Percentiles rank a stretch among this genome's conserved stretches.
Conservation (phyloP, 2,888 invertebrate species). For the Prenolepis imparis region DNA sequence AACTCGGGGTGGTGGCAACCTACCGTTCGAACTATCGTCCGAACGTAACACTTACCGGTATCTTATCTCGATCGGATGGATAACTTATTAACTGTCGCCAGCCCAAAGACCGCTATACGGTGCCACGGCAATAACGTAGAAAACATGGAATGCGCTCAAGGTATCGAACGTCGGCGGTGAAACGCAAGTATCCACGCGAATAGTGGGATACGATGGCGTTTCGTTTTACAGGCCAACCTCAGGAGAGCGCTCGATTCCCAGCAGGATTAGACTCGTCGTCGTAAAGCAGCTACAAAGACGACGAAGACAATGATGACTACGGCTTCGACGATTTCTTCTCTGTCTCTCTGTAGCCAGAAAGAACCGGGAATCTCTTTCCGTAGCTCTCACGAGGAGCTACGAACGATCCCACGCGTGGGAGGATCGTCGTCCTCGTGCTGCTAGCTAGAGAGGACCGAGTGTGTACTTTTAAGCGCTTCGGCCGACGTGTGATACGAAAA, state of each 20-base stretch:
- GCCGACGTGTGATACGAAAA: slow-evolving; percentile 51
- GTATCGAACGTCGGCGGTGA: slow-evolving; percentile 45
- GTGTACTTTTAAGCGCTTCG: slow-evolving; percentile 42
- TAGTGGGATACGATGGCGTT: slow-evolving; percentile 50
- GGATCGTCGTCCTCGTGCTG: slow-evolving; percentile 56
- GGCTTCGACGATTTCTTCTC: slow-evolving; percentile 48
- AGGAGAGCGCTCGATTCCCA: slow-evolving; percentile 49
- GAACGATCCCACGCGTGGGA: slow-evolving; percentile 63
- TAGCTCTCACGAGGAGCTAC: slow-evolving; percentile 39
- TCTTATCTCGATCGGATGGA: slow-evolving; percentile 42
- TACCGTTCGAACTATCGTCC: slow-evolving; percentile 28
- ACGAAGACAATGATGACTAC: slow-evolving; percentile 5
- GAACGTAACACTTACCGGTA: slow-evolving; percentile 43
- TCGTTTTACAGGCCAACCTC: slow-evolving; percentile 56
- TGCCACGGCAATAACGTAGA: slow-evolving; percentile 36
- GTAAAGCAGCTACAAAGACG: slow-evolving; percentile 58
- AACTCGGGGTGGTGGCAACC: slow-evolving; percentile 8
- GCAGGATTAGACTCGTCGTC: slow-evolving; percentile 60
- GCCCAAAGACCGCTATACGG: slow-evolving; percentile 23
- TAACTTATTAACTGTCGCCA: slow-evolving; percentile 52
- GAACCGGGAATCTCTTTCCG: slow-evolving; percentile 40
- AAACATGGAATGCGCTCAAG: slow-evolving; percentile 15
- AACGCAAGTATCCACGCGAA: slow-evolving; percentile 44
- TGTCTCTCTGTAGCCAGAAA: slow-evolving; percentile 36
- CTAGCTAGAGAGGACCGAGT: slow-evolving; percentile 32